Percentiles rank a stretch among this genome's conserved stretches.
These are phyloP conservation scores for Metaphire vulgaris DNA, from an alignment of 1,140 invertebrate species.

Conservation along the genomic window DNA sequence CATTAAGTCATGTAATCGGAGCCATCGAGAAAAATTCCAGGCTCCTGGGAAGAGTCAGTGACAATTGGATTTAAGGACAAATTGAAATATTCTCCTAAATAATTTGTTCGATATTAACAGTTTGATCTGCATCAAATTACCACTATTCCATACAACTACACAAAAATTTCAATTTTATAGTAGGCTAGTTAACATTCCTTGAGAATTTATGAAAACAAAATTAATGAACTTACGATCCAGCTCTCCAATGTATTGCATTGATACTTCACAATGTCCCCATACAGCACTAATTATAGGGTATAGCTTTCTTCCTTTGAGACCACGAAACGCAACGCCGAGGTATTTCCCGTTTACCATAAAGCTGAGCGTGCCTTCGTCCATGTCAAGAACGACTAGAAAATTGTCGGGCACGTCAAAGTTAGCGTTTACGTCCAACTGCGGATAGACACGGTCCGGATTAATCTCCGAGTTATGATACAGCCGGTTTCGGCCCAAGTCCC, in stretches of 20 bases:
- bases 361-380: constrained; percentile 92
- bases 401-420: constrained; percentile 95
- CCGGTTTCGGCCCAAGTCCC: constrained; percentile 95
- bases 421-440: constrained; percentile 82
- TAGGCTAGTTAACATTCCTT: too few relatives aligned
- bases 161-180: too few relatives aligned
- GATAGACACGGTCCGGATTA: constrained; percentile 79
- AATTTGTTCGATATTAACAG: too few relatives aligned
- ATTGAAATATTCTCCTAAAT: too few relatives aligned
- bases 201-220: too few relatives aligned
- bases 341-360: constrained; percentile 98
- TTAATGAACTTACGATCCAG: constrained; percentile 90
- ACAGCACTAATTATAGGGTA: constrained; percentile 98
- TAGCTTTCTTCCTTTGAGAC: constrained; percentile 90
- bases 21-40: too few relatives aligned
- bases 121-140: too few relatives aligned
- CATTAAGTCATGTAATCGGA: too few relatives aligned
- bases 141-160: too few relatives aligned
- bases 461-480: constrained; percentile 82
- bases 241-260: constrained; percentile 96
- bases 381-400: too few relatives aligned
- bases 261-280: constrained; percentile 99
- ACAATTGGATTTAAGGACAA: too few relatives aligned
- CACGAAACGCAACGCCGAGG: constrained; percentile 91
- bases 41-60: too few relatives aligned